Percentiles rank a stretch among this genome's conserved stretches.
Conservation (phyloP, 2,113 vertebrate genomes). For the Calypte anna region DNA sequence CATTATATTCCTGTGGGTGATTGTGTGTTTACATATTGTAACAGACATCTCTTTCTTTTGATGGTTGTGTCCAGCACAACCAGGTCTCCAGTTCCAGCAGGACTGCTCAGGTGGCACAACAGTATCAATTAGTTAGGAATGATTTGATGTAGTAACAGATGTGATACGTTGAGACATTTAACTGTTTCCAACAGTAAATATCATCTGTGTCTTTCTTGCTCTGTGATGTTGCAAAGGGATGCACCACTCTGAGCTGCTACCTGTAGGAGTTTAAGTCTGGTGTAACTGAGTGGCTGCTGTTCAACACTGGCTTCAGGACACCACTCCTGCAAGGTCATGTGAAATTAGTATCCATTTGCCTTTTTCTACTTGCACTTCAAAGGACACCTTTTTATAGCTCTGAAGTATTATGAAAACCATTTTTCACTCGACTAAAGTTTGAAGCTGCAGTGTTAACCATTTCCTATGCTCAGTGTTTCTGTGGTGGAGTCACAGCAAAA, state of each 20-base stretch:
- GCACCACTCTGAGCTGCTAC: neutral
- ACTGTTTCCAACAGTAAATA: neutral
- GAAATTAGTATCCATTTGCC: neutral
- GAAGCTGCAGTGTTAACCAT: neutral
- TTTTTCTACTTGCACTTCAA: neutral
- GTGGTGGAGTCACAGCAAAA: neutral
- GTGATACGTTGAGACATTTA: neutral
- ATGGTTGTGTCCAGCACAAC: neutral
- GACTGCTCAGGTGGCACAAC: neutral
- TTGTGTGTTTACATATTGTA: neutral
- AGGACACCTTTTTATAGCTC: neutral
- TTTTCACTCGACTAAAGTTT: neutral
- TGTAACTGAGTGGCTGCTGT: neutral
- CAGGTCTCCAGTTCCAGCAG: neutral
- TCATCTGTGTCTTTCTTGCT: rapidly evolving
- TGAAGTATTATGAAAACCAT: neutral
- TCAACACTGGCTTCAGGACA: neutral
- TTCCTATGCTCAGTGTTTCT: neutral
- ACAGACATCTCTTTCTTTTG: neutral
- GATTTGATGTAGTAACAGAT: neutral
- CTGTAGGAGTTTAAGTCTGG: neutral
- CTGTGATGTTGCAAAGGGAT: neutral
- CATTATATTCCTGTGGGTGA: neutral
- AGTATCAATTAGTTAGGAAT: neutral
- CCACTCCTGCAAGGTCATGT: neutral